Base-by-base conservation (phyloP, 2,888 invertebrate species). In the Dicyrtoma fusca region DNA sequence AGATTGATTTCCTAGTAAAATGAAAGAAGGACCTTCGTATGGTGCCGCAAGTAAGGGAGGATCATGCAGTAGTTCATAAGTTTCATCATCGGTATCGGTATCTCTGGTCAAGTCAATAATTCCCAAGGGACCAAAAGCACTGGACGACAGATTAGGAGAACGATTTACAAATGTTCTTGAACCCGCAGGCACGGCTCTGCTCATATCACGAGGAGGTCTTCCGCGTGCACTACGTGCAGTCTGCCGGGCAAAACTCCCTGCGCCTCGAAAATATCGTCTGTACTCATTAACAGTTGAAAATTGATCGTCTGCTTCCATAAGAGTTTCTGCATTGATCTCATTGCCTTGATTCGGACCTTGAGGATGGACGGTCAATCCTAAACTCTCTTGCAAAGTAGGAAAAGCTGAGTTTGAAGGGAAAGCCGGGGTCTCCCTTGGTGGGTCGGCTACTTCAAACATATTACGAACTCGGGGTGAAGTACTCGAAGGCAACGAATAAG, bases 1-100 rank as follows among this genome's bases (percentile, higher is more conserved):
- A 34, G 34, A 10, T 42, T 4, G 45, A 51, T 17, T 21, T 17
- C 14, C 55, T 21, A 44, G 25, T 13, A 44, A 45, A 68, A 68
- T 14, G 68, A 44, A 21, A 57, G 55, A 55, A 49, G 45, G 64
- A 5, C 47, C 34, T 44, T 71, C 71, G 17, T 65, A 19, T 14
- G 61, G 69, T 13, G 72, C 61, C 4, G 69, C 51, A 25, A 72
- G 72, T 47, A 65, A 68, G 2, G 74, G 61, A 4, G 76, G 76
- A 23, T 76, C 77, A 34, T 71, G 23, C 59, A 77, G 64, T 13
- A 76, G 68, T 68, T 75, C 73, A 64, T 77, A 79, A 5, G 73
- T 74, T 25, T 76, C 73, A 21, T 74, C 74, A 11, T 73, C 75
- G 51, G 49, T 17, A 11, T 76, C 76, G n/a, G 71, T 74, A 49